These are phyloP conservation scores for Cephalotes varians DNA, from an alignment of 2,888 invertebrate genomes.

Conservation along the genomic window DNA sequence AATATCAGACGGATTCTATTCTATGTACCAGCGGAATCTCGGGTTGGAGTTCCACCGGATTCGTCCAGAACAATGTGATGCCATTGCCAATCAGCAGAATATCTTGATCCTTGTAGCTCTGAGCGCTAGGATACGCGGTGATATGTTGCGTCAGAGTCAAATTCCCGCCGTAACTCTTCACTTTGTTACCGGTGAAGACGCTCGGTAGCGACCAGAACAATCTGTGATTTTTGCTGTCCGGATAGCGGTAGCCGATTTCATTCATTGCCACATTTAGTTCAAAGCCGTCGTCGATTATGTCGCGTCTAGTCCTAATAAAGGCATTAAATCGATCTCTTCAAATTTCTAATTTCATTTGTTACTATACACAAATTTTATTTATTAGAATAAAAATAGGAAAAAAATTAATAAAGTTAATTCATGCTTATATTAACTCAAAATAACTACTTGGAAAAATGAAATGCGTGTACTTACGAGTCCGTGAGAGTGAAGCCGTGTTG, in stretches of 20 bases:
- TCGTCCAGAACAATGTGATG: constrained; percentile 92
- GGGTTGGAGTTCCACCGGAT: constrained; percentile 87
- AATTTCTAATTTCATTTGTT: neutral
- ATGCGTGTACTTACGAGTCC: constrained; percentile 86
- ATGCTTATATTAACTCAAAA: neutral
- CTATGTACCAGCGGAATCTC: constrained; percentile 88
- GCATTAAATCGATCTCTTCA: neutral
- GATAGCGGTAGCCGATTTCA: constrained; percentile 88
- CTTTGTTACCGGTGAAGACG: constrained; percentile 88
- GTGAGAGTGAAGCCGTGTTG: constrained; percentile 89
- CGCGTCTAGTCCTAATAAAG: constrained; percentile 82
- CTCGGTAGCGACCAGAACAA: constrained; percentile 93
- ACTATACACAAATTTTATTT: neutral
- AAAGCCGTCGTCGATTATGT: constrained; percentile 86
- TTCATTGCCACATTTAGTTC: constrained; percentile 87
- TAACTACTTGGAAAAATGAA: neutral
- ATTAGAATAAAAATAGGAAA: neutral
- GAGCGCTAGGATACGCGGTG: constrained; percentile 87
- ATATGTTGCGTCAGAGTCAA: constrained; percentile 92
- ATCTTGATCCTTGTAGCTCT: constrained; percentile 90
- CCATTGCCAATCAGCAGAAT: constrained; percentile 93
- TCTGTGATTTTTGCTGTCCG: constrained; percentile 85
- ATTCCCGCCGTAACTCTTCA: constrained; percentile 95
- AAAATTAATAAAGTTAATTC: constrained; percentile 10
- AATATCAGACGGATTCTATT: neutral